Conservation (phyloP, 2,113 vertebrate species). For the Python bivittatus region DNA sequence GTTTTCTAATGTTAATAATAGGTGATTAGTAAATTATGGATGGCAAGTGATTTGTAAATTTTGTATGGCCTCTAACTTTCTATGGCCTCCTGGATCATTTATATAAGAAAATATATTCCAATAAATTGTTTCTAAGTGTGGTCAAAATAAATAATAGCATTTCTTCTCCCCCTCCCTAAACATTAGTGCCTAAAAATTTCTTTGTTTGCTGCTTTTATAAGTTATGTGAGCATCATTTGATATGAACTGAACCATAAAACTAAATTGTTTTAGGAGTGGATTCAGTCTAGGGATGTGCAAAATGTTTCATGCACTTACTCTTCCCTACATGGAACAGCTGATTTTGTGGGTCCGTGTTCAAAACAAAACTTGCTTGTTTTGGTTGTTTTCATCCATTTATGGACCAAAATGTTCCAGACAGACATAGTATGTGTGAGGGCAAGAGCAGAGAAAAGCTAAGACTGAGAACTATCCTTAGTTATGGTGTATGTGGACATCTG, state of each 20-base stretch:
- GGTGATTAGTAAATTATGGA: conserved; percentile 77
- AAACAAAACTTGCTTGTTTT: neutral
- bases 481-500: neutral
- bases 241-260: neutral
- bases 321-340: neutral
- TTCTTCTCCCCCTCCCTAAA: conserved; percentile 57
- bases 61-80: conserved; percentile 67
- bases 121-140: conserved; percentile 76
- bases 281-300: neutral
- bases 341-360: neutral
- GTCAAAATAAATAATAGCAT: conserved; percentile 79
- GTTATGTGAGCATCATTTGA: neutral
- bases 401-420: neutral
- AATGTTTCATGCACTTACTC: neutral
- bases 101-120: conserved; percentile 74
- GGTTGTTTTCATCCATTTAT: neutral
- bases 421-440: neutral
- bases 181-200: conserved; percentile 71
- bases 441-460: neutral
- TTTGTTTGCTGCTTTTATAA: conserved; percentile 49
- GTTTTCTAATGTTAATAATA: conserved; percentile 64
- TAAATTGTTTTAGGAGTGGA: neutral
- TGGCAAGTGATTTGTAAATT: conserved; percentile 39
- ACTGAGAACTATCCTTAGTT: neutral
- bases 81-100: conserved; percentile 76